These are phyloP conservation scores for Ancistrus triradiatus DNA, from an alignment of 2,113 vertebrate genomes.

Conservation along the genomic window DNA sequence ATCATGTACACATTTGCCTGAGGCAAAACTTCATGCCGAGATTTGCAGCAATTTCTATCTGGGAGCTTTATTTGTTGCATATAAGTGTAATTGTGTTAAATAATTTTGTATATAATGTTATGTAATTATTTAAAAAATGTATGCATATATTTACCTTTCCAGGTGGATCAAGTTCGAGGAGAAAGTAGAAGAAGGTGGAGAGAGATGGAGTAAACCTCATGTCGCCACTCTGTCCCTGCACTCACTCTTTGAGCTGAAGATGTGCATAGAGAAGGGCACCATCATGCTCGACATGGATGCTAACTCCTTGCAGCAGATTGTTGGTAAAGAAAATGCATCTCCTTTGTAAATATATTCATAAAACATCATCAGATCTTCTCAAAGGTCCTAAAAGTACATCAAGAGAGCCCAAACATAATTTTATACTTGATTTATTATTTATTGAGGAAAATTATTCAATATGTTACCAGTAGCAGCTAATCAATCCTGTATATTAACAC, in stretches of 20 bases:
- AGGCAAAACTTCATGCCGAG: too few relatives aligned
- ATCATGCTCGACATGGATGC: slow-evolving; percentile 89
- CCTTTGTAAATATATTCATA: too few relatives aligned
- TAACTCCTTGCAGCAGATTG: slow-evolving; percentile 83
- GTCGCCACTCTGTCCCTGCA: slow-evolving; percentile 83
- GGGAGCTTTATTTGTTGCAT: too few relatives aligned
- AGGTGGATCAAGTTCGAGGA: slow-evolving; percentile 99
- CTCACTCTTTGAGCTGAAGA: slow-evolving; percentile 91
- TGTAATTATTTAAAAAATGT: slow-evolving; percentile 7
- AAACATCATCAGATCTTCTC: too few relatives aligned
- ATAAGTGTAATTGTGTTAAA: not conserved
- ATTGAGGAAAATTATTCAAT: too few relatives aligned
- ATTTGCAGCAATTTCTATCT: too few relatives aligned
- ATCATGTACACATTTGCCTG: too few relatives aligned
- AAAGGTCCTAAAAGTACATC: too few relatives aligned
- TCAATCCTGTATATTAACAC: too few relatives aligned
- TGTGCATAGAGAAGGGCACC: slow-evolving; percentile 89
- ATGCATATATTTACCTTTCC: not conserved
- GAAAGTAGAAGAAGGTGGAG: slow-evolving; percentile 94
- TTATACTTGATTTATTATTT: too few relatives aligned
- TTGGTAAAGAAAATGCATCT: slow-evolving; percentile 84
- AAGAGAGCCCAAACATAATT: too few relatives aligned
- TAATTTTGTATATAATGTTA: slow-evolving; percentile 4
- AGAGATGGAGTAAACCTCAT: slow-evolving; percentile 96
- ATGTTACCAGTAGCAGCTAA: too few relatives aligned